A percentile compares a stretch with the other conserved stretches of the same genome.
These are phyloP conservation scores for Sipunculus nudus DNA, from an alignment of 2,888 invertebrate genomes.

Conservation along the genomic window DNA sequence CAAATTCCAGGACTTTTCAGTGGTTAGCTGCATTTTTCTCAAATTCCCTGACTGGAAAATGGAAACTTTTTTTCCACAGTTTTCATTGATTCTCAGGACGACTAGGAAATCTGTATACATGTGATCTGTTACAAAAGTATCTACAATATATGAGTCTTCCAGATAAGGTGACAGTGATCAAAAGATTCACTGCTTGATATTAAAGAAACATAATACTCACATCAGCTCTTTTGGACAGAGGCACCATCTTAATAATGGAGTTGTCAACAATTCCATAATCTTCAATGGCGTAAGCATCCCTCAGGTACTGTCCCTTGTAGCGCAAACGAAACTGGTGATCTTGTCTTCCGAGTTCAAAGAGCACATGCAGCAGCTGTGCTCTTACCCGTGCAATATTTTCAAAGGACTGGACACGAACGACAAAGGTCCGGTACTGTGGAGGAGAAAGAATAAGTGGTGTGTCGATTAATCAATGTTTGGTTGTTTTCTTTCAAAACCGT, in stretches of 20 bases:
- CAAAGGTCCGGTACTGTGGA: conserved; percentile 59
- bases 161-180: too few species aligned
- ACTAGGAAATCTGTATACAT: too few species aligned
- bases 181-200: too few species aligned
- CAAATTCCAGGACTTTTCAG: too few species aligned
- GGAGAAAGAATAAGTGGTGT: too few species aligned
- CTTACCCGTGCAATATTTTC: conserved; percentile 58
- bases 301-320: conserved; percentile 57
- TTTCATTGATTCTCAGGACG: too few species aligned
- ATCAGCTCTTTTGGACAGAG: conserved; percentile 50
- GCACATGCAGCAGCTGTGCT: conserved; percentile 58
- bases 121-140: too few species aligned
- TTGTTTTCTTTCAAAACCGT: too few species aligned
- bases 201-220: conserved; percentile 39
- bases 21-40: too few species aligned
- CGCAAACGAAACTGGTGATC: conserved; percentile 59
- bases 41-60: too few species aligned
- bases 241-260: conserved; percentile 58
- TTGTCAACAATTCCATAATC: conserved; percentile 58
- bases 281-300: conserved; percentile 54
- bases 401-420: conserved; percentile 48
- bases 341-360: conserved; percentile 57
- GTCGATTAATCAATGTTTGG: background rate
- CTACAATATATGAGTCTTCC: too few species aligned
- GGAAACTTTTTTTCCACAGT: too few species aligned